Base-by-base conservation (phyloP, 2,888 invertebrate genomes). In the Caenorhabditis sp. region DNA sequence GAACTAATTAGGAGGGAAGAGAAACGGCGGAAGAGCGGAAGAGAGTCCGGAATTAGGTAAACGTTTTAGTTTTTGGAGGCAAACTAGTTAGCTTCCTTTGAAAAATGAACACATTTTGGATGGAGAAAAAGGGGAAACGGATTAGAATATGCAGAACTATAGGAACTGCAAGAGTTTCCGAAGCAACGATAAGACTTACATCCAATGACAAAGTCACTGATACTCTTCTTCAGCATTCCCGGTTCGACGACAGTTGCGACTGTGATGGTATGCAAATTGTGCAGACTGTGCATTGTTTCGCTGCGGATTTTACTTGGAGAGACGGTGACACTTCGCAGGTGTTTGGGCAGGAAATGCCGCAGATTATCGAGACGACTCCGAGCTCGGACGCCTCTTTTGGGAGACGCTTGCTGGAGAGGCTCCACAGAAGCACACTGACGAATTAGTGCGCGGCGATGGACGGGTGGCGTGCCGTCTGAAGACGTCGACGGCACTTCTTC, bases 151-250 rank as follows among this genome's bases (percentile, higher is more conserved):
- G n/a, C n/a, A n/a, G n/a, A n/a, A n/a, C n/a, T n/a, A n/a, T n/a
- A n/a, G n/a, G n/a, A n/a, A n/a, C n/a, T n/a, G n/a, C n/a, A n/a
- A n/a, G n/a, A n/a, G n/a, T n/a, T n/a, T n/a, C n/a, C n/a, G n/a
- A n/a, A n/a, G n/a, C n/a, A n/a, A n/a, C n/a, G n/a, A n/a, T n/a
- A 58, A 53, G 18, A 82, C 82, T 82, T 26, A 82, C 82, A 65
- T 9, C 82, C 82, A 50, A 82, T 82, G 15, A 82, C 74, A 51
- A 78, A 82, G 20, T 82, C 82, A 61, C 82, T 82, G 69, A 82
- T 74, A 20, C 82, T 82, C 65, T 82, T 82, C 60, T 78, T 82
- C 60, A 82, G 56, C 37, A 74, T 9, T 53, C 72, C 69, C n/a
- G 82, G 82, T 55, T 82, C 82, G n/a, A 32, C 65, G n/a, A 82